Percentiles rank a stretch among this genome's conserved stretches.
phyloP scores from a whole-genome alignment of 2,888 invertebrate species.

The Xestia c-nigrum region DNA sequence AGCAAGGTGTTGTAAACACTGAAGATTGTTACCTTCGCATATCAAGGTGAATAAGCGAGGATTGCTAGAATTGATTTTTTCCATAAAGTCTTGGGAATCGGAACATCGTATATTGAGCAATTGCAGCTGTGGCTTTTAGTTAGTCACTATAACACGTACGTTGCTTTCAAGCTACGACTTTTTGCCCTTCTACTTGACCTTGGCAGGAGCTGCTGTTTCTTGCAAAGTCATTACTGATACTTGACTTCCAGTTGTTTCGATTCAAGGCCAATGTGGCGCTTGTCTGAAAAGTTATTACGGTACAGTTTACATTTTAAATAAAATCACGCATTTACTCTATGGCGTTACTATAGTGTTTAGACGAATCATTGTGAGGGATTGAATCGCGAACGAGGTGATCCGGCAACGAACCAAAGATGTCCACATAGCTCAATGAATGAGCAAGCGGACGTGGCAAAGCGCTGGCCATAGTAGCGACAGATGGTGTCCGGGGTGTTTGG shows the following conservation, averaged over 20 bases:
- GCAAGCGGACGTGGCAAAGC: background rate
- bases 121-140: constrained; percentile 31
- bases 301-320: too few relatives aligned
- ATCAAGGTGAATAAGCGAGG: constrained; percentile 34
- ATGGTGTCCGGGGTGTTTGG: background rate
- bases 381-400: background rate
- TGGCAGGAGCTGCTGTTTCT: background rate
- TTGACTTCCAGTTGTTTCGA: too few relatives aligned
- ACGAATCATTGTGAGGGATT: background rate
- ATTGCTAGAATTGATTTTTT: constrained; percentile 25
- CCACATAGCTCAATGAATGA: background rate
- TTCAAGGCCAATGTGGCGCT: too few relatives aligned
- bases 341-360: background rate
- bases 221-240: background rate
- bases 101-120: constrained; percentile 6
- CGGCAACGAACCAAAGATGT: background rate
- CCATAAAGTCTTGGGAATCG: constrained; percentile 28
- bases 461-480: background rate
- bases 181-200: background rate
- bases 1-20: constrained; percentile 11
- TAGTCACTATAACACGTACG: background rate
- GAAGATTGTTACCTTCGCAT: constrained; percentile 11
- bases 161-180: background rate
- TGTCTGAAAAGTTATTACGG: background rate
- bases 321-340: background rate